These are phyloP conservation scores for Gymnobelideus leadbeateri DNA, from an alignment of 2,113 vertebrate genomes.

Conservation along the genomic window DNA sequence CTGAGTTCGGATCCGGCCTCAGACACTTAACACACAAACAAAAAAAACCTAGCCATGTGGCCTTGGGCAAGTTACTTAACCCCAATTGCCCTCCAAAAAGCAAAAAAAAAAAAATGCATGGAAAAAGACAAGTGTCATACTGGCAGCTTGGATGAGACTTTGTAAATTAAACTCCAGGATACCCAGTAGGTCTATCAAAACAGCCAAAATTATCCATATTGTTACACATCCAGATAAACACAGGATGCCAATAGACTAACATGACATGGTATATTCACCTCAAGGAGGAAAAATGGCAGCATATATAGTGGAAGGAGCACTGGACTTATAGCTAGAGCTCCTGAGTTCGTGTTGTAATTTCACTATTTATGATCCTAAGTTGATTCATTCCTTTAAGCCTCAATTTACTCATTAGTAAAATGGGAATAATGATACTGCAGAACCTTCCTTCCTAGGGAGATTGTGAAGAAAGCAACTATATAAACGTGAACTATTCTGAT, in stretches of 20 bases:
- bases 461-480: neutral
- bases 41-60: no score
- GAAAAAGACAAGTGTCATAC: conserved; percentile 28
- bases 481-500: neutral
- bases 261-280: neutral
- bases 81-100: no score
- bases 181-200: neutral
- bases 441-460: neutral
- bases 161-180: conserved; percentile 51
- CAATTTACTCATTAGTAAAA: conserved; percentile 1
- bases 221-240: conserved; percentile 21
- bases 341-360: neutral
- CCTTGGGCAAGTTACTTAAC: no score
- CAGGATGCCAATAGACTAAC: neutral
- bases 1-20: no score
- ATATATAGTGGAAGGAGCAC: neutral
- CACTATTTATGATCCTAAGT: neutral
- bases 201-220: conserved; percentile 15
- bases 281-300: neutral
- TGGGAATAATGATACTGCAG: neutral
- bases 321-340: neutral
- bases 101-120: neutral
- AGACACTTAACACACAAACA: no score
- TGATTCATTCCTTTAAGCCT: neutral
- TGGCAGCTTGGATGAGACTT: conserved; percentile 38